Evolutionary conservation across 2,888 invertebrate species (phyloP).

Genomic region (Agonopterix heracliana): DNA sequence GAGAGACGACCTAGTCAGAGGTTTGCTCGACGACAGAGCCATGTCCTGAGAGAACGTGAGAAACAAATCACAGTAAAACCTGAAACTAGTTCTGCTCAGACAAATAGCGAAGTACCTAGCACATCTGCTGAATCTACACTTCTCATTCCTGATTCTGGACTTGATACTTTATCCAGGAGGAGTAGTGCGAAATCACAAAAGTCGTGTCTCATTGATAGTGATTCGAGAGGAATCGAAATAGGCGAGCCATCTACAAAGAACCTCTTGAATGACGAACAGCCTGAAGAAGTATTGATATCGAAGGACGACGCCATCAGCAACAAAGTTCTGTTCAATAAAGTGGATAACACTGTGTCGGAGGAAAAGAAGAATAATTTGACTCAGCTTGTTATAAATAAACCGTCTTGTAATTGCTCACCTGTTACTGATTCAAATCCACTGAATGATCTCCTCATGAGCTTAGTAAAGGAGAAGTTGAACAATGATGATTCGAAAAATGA

Average conservation of each 20-base stretch:
- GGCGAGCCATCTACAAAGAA: conserved; percentile 60
- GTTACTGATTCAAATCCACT: conserved; percentile 64
- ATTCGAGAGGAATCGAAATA: conserved; percentile 38
- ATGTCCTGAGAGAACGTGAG: conserved; percentile 88
- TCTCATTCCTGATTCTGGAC: conserved; percentile 30
- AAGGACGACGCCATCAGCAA: conserved; percentile 70
- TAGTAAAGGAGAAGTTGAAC: conserved; percentile 72
- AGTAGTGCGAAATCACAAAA: conserved; percentile 76
- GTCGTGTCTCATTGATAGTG: conserved; percentile 56
- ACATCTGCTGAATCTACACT: conserved; percentile 41
- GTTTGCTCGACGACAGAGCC: conserved; percentile 94
- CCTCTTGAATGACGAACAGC: conserved; percentile 51
- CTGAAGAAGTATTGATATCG: conserved; percentile 54
- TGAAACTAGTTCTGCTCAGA: conserved; percentile 42
- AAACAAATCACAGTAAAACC: conserved; percentile 66
- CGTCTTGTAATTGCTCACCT: conserved; percentile 66
- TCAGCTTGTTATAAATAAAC: conserved; percentile 60
- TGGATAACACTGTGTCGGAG: conserved; percentile 50
- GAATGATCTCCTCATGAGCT: conserved; percentile 68
- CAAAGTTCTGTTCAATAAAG: conserved; percentile 61
- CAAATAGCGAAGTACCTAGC: conserved; percentile 41
- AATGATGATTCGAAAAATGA: conserved; percentile 81
- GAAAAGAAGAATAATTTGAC: conserved; percentile 64
- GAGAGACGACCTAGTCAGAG: conserved; percentile 97
- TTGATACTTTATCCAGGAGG: conserved; percentile 63